Base-by-base conservation (phyloP, 2,797 vertebrate species). In the Lutjanus argentimaculatus region DNA sequence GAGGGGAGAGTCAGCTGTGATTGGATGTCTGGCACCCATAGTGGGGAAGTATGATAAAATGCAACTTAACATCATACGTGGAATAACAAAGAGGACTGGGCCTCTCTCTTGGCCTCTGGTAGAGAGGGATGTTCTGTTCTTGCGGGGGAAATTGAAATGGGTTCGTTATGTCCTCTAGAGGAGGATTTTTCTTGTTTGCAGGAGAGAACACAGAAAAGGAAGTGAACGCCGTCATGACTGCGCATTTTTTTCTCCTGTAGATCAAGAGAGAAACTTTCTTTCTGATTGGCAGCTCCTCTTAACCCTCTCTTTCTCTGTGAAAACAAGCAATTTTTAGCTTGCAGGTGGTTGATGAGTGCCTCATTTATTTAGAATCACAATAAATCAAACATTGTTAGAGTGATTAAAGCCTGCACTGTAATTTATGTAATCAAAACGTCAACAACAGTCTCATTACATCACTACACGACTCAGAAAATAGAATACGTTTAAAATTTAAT, bases 281-380 rank as follows among this genome's bases (percentile, higher is more conserved):
- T 72, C 14, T 83, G 76, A 87, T 25, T 87, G 82, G 79, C 67
- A 81, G 36, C 17, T 63, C 59, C 65, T 71, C 61, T 67, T 76
- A 67, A 87, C 86, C 64, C 25, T 72, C 67, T 63, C 63, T n/a
- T 65, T 77, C 64, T 68, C 52, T 72, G 69, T 76, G 72, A 88
- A 83, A 90, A 83, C 71, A 85, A 83, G 57, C 2, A 11, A 46
- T 84, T 88, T 82, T 81, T 56, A 49, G 64, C 53, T 82, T 76
- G 89, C 87, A 90, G 89, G 89, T 90, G 91, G 85, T 76, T 88
- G 88, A 90, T 89, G 83, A 91, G 85, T 70, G 72, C 42, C 80
- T 87, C 53, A 69, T 89, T 91, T 86, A 79, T 85, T 88, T 83
- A 72, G 57, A 80, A 80, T 75, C 61, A 62, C 56, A 77, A 77